Evolutionary conservation across 2,888 invertebrate genomes (phyloP).

Genomic region (Ramazzottius varieornatus): DNA sequence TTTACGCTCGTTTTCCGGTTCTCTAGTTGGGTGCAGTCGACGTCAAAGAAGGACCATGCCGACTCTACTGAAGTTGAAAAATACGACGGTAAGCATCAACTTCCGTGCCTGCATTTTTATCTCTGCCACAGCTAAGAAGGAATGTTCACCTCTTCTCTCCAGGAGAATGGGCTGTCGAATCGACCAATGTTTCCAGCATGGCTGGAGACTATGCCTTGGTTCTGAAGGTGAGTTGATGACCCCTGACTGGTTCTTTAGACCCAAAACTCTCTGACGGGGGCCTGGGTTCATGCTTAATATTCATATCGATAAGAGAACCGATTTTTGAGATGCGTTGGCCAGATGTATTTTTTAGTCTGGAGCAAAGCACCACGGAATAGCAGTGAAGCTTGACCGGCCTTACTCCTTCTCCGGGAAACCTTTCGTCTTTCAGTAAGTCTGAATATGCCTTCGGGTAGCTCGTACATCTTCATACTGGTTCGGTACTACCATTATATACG

Average conservation of each 20-base stretch:
- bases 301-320: too few relatives aligned
- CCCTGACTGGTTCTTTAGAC: too few relatives aligned
- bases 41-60: neutral
- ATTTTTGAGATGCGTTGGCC: too few relatives aligned
- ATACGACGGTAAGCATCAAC: neutral
- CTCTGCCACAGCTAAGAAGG: too few relatives aligned
- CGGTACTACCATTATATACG: neutral
- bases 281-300: too few relatives aligned
- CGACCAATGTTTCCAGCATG: slow-evolving; percentile 20
- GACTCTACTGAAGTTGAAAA: neutral
- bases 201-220: slow-evolving; percentile 61
- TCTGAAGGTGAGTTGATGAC: slow-evolving; percentile 31
- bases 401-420: slow-evolving; percentile 54
- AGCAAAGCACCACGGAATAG: slow-evolving; percentile 83
- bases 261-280: too few relatives aligned
- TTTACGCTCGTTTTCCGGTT: too few relatives aligned
- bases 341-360: slow-evolving; percentile 45
- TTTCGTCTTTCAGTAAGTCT: slow-evolving; percentile 58
- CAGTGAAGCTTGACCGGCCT: slow-evolving; percentile 43
- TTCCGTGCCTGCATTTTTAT: too few relatives aligned
- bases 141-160: too few relatives aligned
- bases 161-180: slow-evolving; percentile 6
- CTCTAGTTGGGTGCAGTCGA: neutral
- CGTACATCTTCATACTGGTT: neutral
- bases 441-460: slow-evolving; percentile 1